Evolutionary conservation across 2,797 vertebrate genomes (phyloP).

Genomic region (Coregonus suidteri): DNA sequence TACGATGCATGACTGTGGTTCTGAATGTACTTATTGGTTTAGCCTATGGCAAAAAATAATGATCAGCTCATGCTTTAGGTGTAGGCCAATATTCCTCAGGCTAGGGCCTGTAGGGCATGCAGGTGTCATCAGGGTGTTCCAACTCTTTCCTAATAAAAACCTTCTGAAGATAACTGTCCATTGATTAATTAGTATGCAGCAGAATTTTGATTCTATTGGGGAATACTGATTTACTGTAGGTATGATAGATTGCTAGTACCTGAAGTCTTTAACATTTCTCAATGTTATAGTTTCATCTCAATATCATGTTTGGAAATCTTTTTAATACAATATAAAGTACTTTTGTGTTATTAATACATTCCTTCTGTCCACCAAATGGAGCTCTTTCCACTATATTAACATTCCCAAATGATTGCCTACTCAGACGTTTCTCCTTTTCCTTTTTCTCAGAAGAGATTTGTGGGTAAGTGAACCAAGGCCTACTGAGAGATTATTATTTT

Average conservation of each 20-base stretch:
- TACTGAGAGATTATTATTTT: background rate
- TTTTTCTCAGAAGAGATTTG: background rate
- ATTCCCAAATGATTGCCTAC: background rate
- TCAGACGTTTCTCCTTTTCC: background rate
- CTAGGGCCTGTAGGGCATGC: background rate
- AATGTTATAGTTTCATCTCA: background rate
- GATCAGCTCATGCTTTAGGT: slow-evolving; percentile 10
- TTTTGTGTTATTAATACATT: background rate
- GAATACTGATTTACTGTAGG: background rate
- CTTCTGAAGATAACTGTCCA: background rate
- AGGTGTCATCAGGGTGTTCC: background rate
- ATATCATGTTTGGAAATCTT: background rate
- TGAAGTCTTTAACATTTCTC: background rate
- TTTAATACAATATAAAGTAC: background rate
- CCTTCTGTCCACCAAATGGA: background rate
- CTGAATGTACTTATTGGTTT: slow-evolving; percentile 8
- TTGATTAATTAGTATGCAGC: background rate
- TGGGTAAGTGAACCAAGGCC: background rate
- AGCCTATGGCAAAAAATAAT: slow-evolving; percentile 2
- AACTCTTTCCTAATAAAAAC: background rate
- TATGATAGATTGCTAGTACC: background rate
- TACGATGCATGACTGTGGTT: background rate
- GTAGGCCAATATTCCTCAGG: background rate
- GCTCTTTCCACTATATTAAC: background rate
- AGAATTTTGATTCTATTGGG: background rate